Conservation (phyloP, 2,888 invertebrate genomes). For the Nymphalis c-album region DNA sequence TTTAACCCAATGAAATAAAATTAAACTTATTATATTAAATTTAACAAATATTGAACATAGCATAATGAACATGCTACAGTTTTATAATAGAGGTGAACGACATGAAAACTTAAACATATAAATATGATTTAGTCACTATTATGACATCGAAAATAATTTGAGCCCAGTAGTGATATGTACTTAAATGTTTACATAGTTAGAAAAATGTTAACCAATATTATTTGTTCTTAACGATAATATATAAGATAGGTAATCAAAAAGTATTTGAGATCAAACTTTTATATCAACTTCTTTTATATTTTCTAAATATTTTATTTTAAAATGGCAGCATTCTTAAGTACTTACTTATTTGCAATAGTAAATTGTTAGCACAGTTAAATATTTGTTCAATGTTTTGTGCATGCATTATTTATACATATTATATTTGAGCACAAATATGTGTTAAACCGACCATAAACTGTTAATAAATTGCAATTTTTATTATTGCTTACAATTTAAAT, state of each 20-base stretch:
- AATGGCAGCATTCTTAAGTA: conserved; percentile 16
- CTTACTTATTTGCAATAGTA: conserved; percentile 4
- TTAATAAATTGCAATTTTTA: conserved; percentile 1
- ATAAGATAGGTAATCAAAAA: too few relatives aligned
- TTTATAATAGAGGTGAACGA: conserved; percentile 2
- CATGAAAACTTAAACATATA: background rate
- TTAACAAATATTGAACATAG: conserved; percentile 3
- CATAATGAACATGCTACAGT: background rate
- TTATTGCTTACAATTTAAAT: background rate
- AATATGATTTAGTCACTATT: background rate
- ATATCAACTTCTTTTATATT: background rate
- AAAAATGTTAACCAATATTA: background rate
- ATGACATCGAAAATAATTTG: conserved; percentile 9
- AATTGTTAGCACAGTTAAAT: conserved; percentile 9
- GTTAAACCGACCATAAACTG: background rate
- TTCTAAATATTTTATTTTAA: background rate
- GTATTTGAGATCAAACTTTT: too few relatives aligned
- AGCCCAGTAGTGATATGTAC: conserved; percentile 11
- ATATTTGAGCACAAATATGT: conserved; percentile 35
- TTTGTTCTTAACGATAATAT: conserved; percentile 2
- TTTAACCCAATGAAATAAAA: background rate
- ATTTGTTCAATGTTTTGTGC: conserved; percentile 20
- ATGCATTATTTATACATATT: conserved; percentile 17
- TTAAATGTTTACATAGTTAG: background rate
- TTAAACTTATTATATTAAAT: conserved; percentile 3